A percentile compares a stretch with the other conserved stretches of the same genome.
phyloP scores from a whole-genome alignment of 2,797 vertebrate genomes.

The Hipposideros larvatus region DNA sequence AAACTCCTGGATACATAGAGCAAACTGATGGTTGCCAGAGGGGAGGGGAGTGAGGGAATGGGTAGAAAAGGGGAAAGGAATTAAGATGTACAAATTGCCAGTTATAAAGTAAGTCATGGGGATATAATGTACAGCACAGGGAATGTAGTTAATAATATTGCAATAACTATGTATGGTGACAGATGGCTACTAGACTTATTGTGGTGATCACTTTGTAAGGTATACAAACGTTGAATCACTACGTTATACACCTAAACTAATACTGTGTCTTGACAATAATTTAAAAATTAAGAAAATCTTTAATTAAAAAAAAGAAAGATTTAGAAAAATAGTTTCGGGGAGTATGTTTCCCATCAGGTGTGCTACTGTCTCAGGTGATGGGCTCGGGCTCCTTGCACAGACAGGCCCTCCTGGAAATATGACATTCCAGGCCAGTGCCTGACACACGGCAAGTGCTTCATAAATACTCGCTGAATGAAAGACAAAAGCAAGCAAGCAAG shows the following conservation, averaged over 20 bases:
- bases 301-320: neutral
- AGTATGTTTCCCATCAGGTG: neutral
- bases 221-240: neutral
- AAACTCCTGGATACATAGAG: neutral
- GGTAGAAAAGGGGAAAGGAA: neutral
- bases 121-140: neutral
- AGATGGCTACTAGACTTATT: neutral
- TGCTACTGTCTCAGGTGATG: fast-evolving
- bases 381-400: neutral
- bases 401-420: neutral
- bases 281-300: neutral
- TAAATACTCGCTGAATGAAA: neutral
- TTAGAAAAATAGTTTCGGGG: neutral
- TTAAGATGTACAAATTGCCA: neutral
- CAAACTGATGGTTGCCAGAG: neutral
- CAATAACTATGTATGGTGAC: neutral
- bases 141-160: too few relatives aligned
- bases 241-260: neutral
- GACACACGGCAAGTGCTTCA: neutral
- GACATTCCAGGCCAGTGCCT: neutral
- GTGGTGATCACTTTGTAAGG: neutral
- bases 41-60: too few relatives aligned
- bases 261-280: neutral
- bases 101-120: neutral
- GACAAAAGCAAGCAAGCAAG: neutral